A percentile compares a stretch with the other conserved stretches of the same genome.
phyloP scores from a whole-genome alignment of 2,797 vertebrate genomes.

The Pogoniulus pusillus region DNA sequence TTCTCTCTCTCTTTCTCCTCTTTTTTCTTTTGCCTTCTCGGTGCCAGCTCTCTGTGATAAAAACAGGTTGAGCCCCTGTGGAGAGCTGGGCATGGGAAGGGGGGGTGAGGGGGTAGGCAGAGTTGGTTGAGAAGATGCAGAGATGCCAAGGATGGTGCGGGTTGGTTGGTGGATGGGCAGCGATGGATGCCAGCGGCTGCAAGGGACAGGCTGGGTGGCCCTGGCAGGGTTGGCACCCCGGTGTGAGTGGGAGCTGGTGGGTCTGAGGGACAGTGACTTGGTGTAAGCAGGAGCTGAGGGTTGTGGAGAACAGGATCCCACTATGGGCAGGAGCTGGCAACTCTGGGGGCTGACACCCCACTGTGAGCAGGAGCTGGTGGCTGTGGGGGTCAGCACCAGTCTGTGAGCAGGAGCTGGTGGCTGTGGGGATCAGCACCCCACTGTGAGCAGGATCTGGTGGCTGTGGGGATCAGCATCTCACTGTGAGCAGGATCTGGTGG shows the following conservation, averaged over 20 bases:
- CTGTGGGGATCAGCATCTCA: neutral
- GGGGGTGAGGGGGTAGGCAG: neutral
- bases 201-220: neutral
- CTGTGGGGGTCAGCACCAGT: no score
- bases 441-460: no score
- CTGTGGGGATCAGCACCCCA: no score
- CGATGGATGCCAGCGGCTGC: neutral
- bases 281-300: neutral
- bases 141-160: rapidly evolving
- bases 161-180: neutral
- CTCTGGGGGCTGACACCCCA: no score
- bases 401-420: no score
- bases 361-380: no score
- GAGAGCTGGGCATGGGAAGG: neutral
- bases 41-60: neutral
- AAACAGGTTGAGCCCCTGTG: neutral
- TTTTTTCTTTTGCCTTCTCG: neutral
- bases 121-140: neutral
- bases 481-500: neutral
- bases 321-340: no score
- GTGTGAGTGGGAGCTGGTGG: neutral
- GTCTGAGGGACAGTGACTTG: no score
- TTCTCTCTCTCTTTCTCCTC: no score
- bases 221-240: neutral
- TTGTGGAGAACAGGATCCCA: no score